These are phyloP conservation scores for Pedionomus torquatus DNA, from an alignment of 2,113 vertebrate species.

Conservation along the genomic window DNA sequence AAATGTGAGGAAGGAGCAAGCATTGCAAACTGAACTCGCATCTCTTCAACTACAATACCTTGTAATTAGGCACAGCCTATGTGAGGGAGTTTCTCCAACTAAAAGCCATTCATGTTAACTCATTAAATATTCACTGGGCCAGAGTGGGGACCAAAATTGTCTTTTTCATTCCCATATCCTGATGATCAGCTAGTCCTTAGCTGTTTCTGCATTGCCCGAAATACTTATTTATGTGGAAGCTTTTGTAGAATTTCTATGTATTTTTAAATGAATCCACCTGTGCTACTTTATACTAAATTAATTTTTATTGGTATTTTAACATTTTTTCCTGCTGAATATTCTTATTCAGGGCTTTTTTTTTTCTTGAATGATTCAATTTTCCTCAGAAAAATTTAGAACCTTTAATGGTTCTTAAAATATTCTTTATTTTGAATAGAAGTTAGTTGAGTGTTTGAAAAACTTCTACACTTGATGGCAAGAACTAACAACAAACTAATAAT, in stretches of 20 bases:
- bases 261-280: neutral
- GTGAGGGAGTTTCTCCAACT: neutral
- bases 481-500: neutral
- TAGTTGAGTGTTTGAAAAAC: neutral
- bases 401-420: neutral
- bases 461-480: neutral
- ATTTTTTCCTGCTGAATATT: neutral
- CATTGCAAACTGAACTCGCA: neutral
- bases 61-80: neutral
- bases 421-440: neutral
- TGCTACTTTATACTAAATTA: neutral
- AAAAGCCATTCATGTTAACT: neutral
- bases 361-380: neutral
- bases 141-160: neutral
- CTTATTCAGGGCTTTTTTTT: neutral
- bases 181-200: neutral
- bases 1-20: neutral
- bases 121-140: neutral
- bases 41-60: neutral
- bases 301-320: neutral
- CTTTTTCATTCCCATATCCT: neutral
- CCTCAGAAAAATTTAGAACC: neutral
- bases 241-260: neutral
- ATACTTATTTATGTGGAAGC: neutral
- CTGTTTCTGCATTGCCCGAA: neutral